phyloP scores from a whole-genome alignment of 2,113 vertebrate genomes.

The Brachyhypopomus gauderio region DNA sequence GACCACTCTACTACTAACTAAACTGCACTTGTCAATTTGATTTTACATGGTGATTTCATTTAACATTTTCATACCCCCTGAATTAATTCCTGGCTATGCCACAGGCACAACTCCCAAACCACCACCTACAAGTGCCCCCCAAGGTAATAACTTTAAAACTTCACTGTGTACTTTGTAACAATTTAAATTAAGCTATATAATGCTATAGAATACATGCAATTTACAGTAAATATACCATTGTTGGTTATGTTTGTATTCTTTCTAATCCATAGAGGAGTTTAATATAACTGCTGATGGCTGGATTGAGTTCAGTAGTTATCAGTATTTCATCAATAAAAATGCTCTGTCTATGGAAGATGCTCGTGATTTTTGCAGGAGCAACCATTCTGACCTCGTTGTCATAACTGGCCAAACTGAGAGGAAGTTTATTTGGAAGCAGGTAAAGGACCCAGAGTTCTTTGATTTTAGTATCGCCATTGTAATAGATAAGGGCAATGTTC shows the following conservation, averaged over 20 bases:
- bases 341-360: slow-evolving; percentile 82
- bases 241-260: background rate
- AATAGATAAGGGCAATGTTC: background rate
- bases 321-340: slow-evolving; percentile 85
- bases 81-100: background rate
- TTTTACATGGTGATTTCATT: background rate
- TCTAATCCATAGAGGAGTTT: slow-evolving; percentile 70
- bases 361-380: slow-evolving; percentile 82
- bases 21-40: background rate
- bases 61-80: background rate
- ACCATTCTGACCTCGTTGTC: slow-evolving; percentile 84
- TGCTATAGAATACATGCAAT: background rate
- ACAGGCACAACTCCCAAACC: slow-evolving; percentile 81
- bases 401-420: slow-evolving; percentile 85
- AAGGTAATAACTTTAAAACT: slow-evolving; percentile 67
- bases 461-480: background rate
- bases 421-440: slow-evolving; percentile 87
- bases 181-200: background rate
- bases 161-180: background rate
- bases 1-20: no score
- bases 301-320: slow-evolving; percentile 81
- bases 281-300: slow-evolving; percentile 86
- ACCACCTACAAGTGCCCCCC: slow-evolving; percentile 71
- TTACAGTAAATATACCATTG: background rate
- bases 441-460: background rate